Base-by-base conservation (phyloP, 2,888 invertebrate genomes). In the Lobophora halterata region DNA sequence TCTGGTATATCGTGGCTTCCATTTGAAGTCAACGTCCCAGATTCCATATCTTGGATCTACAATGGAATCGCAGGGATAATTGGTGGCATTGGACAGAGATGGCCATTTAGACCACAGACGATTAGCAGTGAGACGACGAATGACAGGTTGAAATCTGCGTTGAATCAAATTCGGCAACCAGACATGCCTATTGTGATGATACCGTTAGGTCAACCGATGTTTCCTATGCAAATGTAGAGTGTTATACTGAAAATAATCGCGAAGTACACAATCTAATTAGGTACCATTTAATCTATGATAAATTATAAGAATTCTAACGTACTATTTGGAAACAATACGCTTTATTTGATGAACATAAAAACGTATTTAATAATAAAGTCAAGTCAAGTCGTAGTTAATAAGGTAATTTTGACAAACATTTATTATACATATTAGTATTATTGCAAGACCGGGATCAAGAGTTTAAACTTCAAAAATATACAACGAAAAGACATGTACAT, bases 1-100 rank as follows among this genome's bases (percentile, higher is more conserved):
- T 81, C 86, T 7, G 66, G 72, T 3, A 83, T 89, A 11, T 88
- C 89, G 0, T 90, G 89, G 61, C 70, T 92, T 9, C 92, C 92
- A 0, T 74, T 92, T 32, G 90, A 91, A 70, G 70, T 92, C 1
- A 92, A 91, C 58, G 89, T 92, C 0, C 91, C 91, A 1, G 90
- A 91, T 51, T 73, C 88, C 0, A 73, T 91, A 31, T 65, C 75
- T 0, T 83, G 81, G 82, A 75, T 71, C 2, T 75, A 73, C 34
- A 70, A 79, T 46, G 73, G 73, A 3, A 75, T 87, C 26, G 54
- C 72, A 1, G 58, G 71, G 21, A 71, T 79, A 0, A 65, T 85
- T 21, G 65, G 76, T 5, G 71, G 71, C 4, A 71, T 81, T 7
- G 78, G 80, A 1, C 74, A 77, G 26, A 65, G 71, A 27, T 40